Conservation (phyloP, 2,888 invertebrate species). For the Thyatira batis region DNA sequence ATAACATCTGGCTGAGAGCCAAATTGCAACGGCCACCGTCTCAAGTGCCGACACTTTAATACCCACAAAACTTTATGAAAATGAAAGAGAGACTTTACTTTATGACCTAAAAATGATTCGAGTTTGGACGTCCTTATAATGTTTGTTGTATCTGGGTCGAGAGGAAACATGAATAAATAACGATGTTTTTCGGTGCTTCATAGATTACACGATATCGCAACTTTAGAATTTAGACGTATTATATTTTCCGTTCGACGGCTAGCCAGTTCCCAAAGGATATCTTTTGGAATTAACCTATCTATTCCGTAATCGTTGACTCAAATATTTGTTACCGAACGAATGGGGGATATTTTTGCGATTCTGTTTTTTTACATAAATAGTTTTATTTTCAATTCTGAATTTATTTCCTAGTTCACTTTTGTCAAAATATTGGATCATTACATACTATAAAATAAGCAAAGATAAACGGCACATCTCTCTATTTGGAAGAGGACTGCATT, state of each 20-base stretch:
- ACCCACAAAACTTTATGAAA: slow-evolving; percentile 67
- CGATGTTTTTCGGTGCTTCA: not conserved
- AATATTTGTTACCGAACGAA: too few relatives aligned
- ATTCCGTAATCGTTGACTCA: not conserved
- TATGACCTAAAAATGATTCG: slow-evolving; percentile 17
- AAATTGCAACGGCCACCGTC: slow-evolving; percentile 46
- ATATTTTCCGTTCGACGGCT: not conserved
- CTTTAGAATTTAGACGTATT: not conserved
- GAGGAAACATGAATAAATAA: not conserved
- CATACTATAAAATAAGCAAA: too few relatives aligned
- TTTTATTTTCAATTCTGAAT: too few relatives aligned
- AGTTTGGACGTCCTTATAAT: not conserved
- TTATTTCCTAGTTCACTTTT: too few relatives aligned
- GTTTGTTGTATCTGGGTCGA: not conserved
- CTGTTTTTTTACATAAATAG: too few relatives aligned
- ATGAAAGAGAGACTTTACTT: slow-evolving; percentile 49
- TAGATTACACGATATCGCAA: not conserved
- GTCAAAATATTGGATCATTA: too few relatives aligned
- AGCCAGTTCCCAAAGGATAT: not conserved
- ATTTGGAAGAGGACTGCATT: too few relatives aligned
- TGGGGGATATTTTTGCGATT: too few relatives aligned
- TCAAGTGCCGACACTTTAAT: slow-evolving; percentile 60
- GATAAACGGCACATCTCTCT: too few relatives aligned
- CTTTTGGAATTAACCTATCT: not conserved
- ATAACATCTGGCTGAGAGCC: slow-evolving; percentile 55